Evolutionary conservation across 1,140 invertebrate species (phyloP).

Genomic region (Gonatopus flavifemur): DNA sequence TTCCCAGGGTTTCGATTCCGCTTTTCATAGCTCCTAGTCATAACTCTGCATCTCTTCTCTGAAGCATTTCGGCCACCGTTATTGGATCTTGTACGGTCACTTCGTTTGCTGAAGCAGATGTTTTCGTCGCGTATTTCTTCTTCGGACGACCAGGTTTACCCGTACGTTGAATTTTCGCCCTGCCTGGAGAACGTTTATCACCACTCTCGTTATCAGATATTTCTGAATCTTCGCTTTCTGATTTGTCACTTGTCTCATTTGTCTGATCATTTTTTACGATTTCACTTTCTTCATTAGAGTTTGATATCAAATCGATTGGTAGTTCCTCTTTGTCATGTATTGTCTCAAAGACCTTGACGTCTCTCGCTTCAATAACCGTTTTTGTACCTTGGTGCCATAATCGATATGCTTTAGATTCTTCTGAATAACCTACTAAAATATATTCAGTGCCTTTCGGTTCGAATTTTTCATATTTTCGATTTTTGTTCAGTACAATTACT

Average conservation of each 20-base stretch:
- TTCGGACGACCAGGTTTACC: not conserved
- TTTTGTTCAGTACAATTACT: conserved; percentile 28
- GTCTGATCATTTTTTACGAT: no score
- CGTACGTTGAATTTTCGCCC: not conserved
- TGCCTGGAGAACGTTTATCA: not conserved
- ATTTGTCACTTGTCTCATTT: no score
- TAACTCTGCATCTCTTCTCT: conserved; percentile 6
- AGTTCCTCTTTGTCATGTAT: no score
- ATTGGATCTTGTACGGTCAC: no score
- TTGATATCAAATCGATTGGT: no score
- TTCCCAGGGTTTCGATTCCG: conserved; percentile 17
- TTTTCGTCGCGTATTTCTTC: conserved; percentile 2
- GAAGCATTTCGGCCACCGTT: conserved; percentile 19
- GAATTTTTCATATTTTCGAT: conserved; percentile 26
- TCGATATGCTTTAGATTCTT: conserved; percentile 11
- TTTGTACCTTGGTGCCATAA: conserved; percentile 1
- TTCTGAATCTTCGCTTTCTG: not conserved
- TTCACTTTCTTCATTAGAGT: no score
- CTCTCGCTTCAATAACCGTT: no score
- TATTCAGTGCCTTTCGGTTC: conserved; percentile 10
- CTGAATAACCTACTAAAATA: conserved; percentile 9
- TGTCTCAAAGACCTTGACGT: no score
- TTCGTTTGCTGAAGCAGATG: no score
- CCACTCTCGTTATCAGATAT: not conserved
- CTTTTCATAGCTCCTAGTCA: conserved; percentile 26